Base-by-base conservation (phyloP, 2,113 vertebrate species). In the Oryzias woworae region DNA sequence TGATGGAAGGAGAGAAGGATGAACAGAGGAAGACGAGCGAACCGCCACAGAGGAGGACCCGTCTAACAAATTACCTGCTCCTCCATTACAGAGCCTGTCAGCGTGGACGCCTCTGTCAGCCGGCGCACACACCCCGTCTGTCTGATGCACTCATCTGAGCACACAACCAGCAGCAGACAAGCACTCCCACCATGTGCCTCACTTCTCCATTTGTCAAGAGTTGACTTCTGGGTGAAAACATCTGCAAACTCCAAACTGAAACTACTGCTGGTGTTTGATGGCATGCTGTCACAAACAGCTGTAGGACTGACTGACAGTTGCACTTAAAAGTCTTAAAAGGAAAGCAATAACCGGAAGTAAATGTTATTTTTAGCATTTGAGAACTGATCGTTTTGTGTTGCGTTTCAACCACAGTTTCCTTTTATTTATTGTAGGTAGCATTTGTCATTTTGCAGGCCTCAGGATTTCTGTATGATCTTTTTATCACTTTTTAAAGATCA, bases 21-120 rank as follows among this genome's bases (percentile, higher is more conserved):
- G 85, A 78, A 78, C 49, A 51, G 74, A 68, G 70, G 51, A 75
- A 83, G 84, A 67, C 58, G 85, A 84, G 90, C 80, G 86, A 92
- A 91, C 82, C 81, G 78, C 81, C 86, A 77, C 83, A 88, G 84
- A 78, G 83, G 89, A 87, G 85, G 86, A 92, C 90, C 89, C 90
- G 73, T 74, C 77, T 75, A 80, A 86, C 86, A 86, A 84, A 95
- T 94, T 92, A 92, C 85, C 88, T 89, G 92, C 73, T 84, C 85
- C 77, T 88, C 82, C 72, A 92, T 89, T 94, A 92, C 89, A 91
- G 91, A 88, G 92, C 73, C 83, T 92, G 92, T 91, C 84, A 88
- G 91, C 89, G 77, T 70, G 76, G 66, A 90, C 73, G 87, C 85
- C 83, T 78, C 70, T 92, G 92, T 93, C 92, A 92, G 85, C 79